Base-by-base conservation (phyloP, 2,797 vertebrate genomes). In the Harpagifer antarcticus region DNA sequence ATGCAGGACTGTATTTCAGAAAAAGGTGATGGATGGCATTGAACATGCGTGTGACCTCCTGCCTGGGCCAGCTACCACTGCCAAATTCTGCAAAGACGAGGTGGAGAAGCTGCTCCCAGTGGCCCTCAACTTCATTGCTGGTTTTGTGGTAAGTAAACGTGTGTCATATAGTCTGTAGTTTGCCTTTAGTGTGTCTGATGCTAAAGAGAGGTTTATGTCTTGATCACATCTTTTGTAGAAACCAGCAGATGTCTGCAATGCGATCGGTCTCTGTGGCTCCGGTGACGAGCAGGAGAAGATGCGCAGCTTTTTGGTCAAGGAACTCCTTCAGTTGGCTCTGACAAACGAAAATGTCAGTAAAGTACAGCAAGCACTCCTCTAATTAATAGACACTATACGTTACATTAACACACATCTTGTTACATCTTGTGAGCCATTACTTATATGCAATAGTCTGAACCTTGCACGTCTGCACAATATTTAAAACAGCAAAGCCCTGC, bases 51-150 rank as follows among this genome's bases (percentile, higher is more conserved):
- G 95, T 54, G 78, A 86, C 15, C 74, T 49, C 16, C 76, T 96
- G 57, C 94, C 93, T 0, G 78, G 43, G 0, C 68, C 88, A 14
- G 27, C 58, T 1, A 13, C 2, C 4, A 15, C 79, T 5, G 56
- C 19, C 45, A 68, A 81, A 48, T 1, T 85, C 62, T 96, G 95
- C 80, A 92, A 77, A 63, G 68, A 90, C 0, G 84, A 94, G 57
- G 88, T 95, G 85, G 88, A 94, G 42, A 93, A 81, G 74, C 68
- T 92, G 20, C 43, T 96, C 16, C 92, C 93, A 1, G 0, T 93
- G 67, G 90, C 71, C 79, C 73, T 96, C 79, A 82, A 27, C 60
- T 88, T 96, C 55, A 2, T 96, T 5, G 82, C 83, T n/a, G 20
- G 47, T 6, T 1, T 86, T 0, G 58, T 84, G 2, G 95, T 95